Conservation (phyloP, 2,888 invertebrate genomes). For the Pachliopta kotzebuea region DNA sequence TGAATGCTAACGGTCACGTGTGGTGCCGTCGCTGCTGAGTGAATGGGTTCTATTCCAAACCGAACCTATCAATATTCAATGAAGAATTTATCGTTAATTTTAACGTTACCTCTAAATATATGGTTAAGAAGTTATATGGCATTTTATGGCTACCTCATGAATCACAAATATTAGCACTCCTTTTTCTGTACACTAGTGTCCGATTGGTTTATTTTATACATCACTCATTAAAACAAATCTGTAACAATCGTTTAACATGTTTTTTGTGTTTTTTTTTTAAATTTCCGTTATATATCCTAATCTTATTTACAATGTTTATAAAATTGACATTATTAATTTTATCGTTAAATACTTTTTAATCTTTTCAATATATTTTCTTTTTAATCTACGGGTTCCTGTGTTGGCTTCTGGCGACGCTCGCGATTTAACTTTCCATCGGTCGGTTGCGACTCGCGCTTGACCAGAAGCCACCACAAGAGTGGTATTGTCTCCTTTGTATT, state of each 20-base stretch:
- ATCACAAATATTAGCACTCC: conserved; percentile 70
- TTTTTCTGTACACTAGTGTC: conserved; percentile 52
- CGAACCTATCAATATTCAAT: conserved; percentile 7
- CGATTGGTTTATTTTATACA: conserved; percentile 56
- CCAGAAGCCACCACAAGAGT: conserved; percentile 50
- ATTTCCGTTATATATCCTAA: conserved; percentile 56
- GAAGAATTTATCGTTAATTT: conserved; percentile 27
- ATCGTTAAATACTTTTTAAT: conserved; percentile 57
- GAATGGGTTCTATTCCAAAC: conserved; percentile 10
- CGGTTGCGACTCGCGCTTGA: conserved; percentile 28
- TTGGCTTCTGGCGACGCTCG: conserved; percentile 50
- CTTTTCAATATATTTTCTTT: conserved; percentile 46
- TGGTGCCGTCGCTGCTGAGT: not conserved
- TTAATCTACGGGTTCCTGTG: conserved; percentile 46
- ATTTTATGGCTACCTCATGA: conserved; percentile 78
- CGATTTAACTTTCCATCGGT: not conserved
- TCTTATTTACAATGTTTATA: conserved; percentile 76
- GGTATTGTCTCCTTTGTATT: conserved; percentile 67
- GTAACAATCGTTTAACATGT: conserved; percentile 66
- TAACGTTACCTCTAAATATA: conserved; percentile 35
- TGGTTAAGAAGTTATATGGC: conserved; percentile 59
- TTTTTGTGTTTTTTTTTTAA: conserved; percentile 47
- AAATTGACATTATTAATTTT: conserved; percentile 68
- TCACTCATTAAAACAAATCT: conserved; percentile 54
- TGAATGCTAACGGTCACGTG: not conserved